Evolutionary conservation across 1,140 invertebrate genomes (phyloP).

Genomic region (Augochlora pura): DNA sequence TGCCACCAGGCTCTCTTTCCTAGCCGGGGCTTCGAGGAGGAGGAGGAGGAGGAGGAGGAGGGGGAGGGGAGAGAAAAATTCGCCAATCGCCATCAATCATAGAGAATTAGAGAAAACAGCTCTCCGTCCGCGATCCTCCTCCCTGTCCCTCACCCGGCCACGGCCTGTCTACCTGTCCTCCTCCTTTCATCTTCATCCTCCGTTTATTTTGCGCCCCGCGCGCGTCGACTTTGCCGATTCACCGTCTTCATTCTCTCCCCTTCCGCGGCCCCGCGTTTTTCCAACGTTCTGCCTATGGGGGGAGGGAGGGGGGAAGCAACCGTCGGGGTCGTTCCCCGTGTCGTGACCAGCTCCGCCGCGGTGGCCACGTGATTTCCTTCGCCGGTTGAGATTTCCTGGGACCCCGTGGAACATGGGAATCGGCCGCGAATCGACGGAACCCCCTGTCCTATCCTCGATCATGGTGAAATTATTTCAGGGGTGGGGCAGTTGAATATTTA

Average conservation of each 20-base stretch:
- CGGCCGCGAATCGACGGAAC: not conserved
- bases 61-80: too few species aligned
- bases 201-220: not conserved
- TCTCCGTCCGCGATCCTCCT: constrained; percentile 13
- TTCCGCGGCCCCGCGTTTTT: not conserved
- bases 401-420: constrained; percentile 56
- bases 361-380: constrained; percentile 50
- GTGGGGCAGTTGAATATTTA: too few species aligned
- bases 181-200: constrained; percentile 2
- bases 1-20: constrained; percentile 61
- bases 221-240: constrained; percentile 20
- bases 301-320: too few species aligned
- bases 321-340: constrained; percentile 26
- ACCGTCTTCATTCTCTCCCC: not conserved
- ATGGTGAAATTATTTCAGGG: too few species aligned
- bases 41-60: too few species aligned
- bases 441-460: too few species aligned
- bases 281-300: not conserved
- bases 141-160: not conserved
- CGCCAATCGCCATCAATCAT: constrained; percentile 72
- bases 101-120: constrained; percentile 69
- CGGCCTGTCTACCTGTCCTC: not conserved
- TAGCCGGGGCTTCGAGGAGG: too few species aligned
- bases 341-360: constrained; percentile 58
- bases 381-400: constrained; percentile 60